Percentiles rank a stretch among this genome's conserved stretches.
Evolutionary conservation across 2,113 vertebrate species (phyloP).

Genomic region (Amblyornis subalaris): DNA sequence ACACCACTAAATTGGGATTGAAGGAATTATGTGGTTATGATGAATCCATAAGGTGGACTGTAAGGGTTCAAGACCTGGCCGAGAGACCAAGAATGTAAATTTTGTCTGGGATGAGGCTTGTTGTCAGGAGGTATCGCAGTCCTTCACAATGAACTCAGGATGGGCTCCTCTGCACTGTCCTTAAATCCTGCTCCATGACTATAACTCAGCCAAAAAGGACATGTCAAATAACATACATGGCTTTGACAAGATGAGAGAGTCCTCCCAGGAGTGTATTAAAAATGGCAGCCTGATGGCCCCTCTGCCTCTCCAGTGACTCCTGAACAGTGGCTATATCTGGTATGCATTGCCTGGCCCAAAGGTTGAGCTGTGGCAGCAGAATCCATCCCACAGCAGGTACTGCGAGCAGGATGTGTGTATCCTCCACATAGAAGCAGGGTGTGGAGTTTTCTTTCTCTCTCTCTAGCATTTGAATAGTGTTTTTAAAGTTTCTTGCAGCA

Average conservation of each 20-base stretch:
- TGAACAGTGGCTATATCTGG: neutral
- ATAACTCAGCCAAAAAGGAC: neutral
- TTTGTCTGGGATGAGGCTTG: neutral
- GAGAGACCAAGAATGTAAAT: neutral
- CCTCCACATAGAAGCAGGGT: fast-evolving
- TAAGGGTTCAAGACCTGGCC: neutral
- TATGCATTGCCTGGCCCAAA: neutral
- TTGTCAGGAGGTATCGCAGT: neutral
- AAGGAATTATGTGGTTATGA: neutral
- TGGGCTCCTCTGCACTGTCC: neutral
- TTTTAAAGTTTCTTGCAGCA: neutral
- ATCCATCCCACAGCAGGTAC: neutral
- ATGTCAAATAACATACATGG: neutral
- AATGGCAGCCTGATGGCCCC: neutral
- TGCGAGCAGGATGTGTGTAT: fast-evolving
- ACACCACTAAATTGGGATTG: neutral
- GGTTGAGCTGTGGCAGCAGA: neutral
- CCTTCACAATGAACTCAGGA: neutral
- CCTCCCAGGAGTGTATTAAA: neutral
- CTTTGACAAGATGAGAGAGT: neutral
- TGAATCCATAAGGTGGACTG: neutral
- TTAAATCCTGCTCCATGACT: neutral
- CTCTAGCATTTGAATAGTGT: neutral
- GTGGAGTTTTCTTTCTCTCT: neutral
- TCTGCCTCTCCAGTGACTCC: neutral